Percentiles rank a stretch among this genome's conserved stretches.
These are phyloP conservation scores for Lucilia cuprina DNA, from an alignment of 1,140 invertebrate species.

Conservation along the genomic window DNA sequence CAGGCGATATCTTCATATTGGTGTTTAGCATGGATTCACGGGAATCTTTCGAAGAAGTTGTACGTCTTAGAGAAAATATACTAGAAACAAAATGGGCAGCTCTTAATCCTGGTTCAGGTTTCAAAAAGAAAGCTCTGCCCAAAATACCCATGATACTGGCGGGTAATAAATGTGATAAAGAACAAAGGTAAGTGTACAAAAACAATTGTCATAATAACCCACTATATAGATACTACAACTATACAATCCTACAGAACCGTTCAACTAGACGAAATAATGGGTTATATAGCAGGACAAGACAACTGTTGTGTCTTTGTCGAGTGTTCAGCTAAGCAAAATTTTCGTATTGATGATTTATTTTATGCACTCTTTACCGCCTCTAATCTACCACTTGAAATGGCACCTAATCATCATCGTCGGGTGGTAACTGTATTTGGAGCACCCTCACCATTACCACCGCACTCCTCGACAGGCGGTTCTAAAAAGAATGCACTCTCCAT, in stretches of 20 bases:
- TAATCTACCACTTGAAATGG: conserved; percentile 84
- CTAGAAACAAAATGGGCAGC: conserved; percentile 79
- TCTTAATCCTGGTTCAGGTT: conserved; percentile 66
- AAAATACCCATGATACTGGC: conserved; percentile 82
- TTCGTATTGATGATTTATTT: conserved; percentile 81
- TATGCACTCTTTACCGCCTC: conserved; percentile 81
- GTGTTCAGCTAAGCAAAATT: conserved; percentile 81
- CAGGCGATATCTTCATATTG: conserved; percentile 85
- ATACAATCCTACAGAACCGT: conserved; percentile 67
- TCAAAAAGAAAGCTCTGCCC: conserved; percentile 69
- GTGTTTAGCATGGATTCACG: conserved; percentile 85
- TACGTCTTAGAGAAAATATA: conserved; percentile 81
- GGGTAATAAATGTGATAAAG: conserved; percentile 83
- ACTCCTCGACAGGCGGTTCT: conserved; percentile 70
- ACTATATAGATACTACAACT: not conserved
- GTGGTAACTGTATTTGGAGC: conserved; percentile 75
- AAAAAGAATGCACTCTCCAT: conserved; percentile 80
- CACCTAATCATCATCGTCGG: conserved; percentile 82
- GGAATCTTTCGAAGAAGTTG: conserved; percentile 86
- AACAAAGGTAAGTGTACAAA: conserved; percentile 67
- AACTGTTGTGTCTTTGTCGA: conserved; percentile 80
- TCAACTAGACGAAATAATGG: conserved; percentile 72
- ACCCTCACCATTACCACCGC: conserved; percentile 73
- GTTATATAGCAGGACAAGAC: conserved; percentile 75
- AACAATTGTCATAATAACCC: conserved; percentile 8